phyloP scores from a whole-genome alignment of 2,888 invertebrate species.

The Tridacna gigas region DNA sequence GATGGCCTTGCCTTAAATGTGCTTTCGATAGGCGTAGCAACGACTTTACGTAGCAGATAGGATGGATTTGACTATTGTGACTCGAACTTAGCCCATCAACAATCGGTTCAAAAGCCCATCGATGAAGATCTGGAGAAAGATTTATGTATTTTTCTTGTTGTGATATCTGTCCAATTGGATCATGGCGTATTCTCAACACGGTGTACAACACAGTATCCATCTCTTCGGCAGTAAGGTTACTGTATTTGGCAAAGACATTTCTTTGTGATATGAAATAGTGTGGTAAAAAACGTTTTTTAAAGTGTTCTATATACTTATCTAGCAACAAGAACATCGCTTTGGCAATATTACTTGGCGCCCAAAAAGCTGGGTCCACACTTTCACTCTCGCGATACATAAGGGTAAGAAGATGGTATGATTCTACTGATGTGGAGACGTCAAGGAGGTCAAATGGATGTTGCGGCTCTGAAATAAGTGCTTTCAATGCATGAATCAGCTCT shows the following conservation, averaged over 20 bases:
- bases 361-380: background rate
- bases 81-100: constrained; percentile 6
- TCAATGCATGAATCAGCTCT: constrained; percentile 43
- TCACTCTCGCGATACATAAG: constrained; percentile 38
- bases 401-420: constrained; percentile 41
- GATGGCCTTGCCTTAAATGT: background rate
- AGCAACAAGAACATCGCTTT: constrained; percentile 27
- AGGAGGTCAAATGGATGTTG: constrained; percentile 28
- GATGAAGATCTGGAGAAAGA: constrained; percentile 25
- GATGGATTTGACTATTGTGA: background rate
- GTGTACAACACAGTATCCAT: constrained; percentile 31
- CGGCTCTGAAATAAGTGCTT: constrained; percentile 35
- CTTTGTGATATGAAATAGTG: constrained; percentile 38
- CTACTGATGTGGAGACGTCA: constrained; percentile 27
- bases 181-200: constrained; percentile 28
- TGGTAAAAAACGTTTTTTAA: constrained; percentile 24
- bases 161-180: constrained; percentile 33
- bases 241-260: constrained; percentile 37
- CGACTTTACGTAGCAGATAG: background rate
- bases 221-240: constrained; percentile 18
- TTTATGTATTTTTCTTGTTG: constrained; percentile 32
- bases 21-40: constrained; percentile 7
- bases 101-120: constrained; percentile 36
- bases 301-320: constrained; percentile 26
- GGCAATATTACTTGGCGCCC: constrained; percentile 32